Evolutionary conservation across 1,140 invertebrate species (phyloP), one percentile per base, ranked within the genome.

Genomic region (Ectropis grisescens): DNA sequence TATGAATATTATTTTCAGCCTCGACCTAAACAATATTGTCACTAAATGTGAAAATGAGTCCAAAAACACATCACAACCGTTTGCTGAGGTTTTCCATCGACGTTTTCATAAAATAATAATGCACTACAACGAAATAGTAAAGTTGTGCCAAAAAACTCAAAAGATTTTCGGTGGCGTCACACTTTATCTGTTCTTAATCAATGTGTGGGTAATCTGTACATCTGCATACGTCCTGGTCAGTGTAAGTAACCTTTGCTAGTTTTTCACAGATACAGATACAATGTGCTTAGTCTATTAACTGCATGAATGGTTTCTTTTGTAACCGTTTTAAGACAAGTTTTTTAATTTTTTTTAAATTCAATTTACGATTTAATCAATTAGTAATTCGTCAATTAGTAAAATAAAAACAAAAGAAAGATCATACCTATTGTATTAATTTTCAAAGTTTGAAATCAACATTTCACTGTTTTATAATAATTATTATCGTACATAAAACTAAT

Each of bases 141-240:
- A 54, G 13, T 11, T 39, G 41, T 32, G 10, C 9, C 29, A 47
- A 19, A 46, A 45, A 29, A 47, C 58, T 10, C 52, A 66, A 45
- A 40, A 56, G 31, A 58, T 68, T 40, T 74, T 66, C 39, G 47
- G 58, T 2, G 47, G 39, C 3, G 47, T 51, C 0, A 16, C 68
- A 4, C 36, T 59, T 12, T 68, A 60, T 48, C 61, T 61, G 13
- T 62, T 74, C 40, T 43, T 66, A 31, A 33, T 58, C 1, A 58
- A 53, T 16, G 64, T 53, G 1, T 74, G 61, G 66, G 64, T 74
- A 16, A 53, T 74, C 11, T 74, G 66, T 30, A 61, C 58, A 16
- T 58, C 62, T 4, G 58, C 58, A 5, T 70, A 74, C 30, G 62
- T 53, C 51, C 48, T 60, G 24, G 52, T 61, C 9, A 52, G 49